These are phyloP conservation scores for Phrixothrix hirtus DNA, from an alignment of 2,888 invertebrate species.

Conservation along the genomic window DNA sequence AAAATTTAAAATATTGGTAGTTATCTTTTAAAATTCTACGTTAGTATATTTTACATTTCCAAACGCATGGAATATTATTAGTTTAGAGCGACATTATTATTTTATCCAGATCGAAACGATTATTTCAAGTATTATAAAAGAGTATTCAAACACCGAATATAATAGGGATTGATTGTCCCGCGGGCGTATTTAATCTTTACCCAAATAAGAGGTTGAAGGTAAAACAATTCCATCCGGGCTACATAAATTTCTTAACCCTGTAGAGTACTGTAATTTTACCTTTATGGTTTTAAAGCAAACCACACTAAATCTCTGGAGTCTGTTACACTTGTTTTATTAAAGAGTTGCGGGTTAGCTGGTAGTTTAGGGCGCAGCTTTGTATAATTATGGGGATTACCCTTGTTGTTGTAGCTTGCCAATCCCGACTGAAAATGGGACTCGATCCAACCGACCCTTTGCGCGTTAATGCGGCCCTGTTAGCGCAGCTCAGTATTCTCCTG, in stretches of 20 bases:
- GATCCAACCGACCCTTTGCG: slow-evolving; percentile 14
- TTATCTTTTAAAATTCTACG: slow-evolving; percentile 14
- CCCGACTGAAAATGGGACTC: slow-evolving; percentile 15
- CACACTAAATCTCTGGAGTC: slow-evolving; percentile 50
- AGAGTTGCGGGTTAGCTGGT: slow-evolving; percentile 41
- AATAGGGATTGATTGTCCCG: slow-evolving; percentile 26
- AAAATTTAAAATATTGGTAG: slow-evolving; percentile 22
- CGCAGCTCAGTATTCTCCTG: slow-evolving; percentile 28
- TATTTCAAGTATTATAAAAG: too few species aligned
- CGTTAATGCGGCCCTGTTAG: slow-evolving; percentile 24
- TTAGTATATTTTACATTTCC: too few species aligned
- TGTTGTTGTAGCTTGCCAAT: slow-evolving; percentile 23
- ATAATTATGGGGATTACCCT: slow-evolving; percentile 43
- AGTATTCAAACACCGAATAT: slow-evolving; percentile 14
- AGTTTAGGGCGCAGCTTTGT: slow-evolving; percentile 37
- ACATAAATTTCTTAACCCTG: slow-evolving; percentile 54
- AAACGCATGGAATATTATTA: too few species aligned
- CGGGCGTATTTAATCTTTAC: slow-evolving; percentile 28
- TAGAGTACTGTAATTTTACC: slow-evolving; percentile 55
- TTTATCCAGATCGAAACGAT: background rate
- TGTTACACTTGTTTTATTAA: slow-evolving; percentile 45
- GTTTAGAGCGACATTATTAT: background rate
- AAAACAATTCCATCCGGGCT: slow-evolving; percentile 46
- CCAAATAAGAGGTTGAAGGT: slow-evolving; percentile 32
- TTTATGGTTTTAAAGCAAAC: slow-evolving; percentile 55